These are phyloP conservation scores for Cirrhinus molitorella DNA, from an alignment of 2,797 vertebrate species.

Conservation along the genomic window DNA sequence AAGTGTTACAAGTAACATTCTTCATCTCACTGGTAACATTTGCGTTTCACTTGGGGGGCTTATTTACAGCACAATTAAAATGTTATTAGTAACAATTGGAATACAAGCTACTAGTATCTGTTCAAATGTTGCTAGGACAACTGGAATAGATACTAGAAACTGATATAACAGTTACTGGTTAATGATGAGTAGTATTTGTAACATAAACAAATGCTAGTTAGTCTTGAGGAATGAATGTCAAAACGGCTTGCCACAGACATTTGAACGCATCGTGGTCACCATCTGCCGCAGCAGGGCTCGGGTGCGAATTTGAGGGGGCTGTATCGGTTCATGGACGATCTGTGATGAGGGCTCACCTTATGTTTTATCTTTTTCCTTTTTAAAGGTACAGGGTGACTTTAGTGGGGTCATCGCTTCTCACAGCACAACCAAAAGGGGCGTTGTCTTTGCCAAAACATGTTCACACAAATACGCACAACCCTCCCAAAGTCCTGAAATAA, in stretches of 20 bases:
- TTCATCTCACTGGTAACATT: not conserved
- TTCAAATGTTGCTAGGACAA: not conserved
- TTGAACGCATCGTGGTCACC: conserved; percentile 26
- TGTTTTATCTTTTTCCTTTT: conserved; percentile 39
- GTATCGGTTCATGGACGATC: conserved; percentile 4
- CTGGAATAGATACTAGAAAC: not conserved
- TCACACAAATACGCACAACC: conserved; percentile 49
- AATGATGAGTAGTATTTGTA: not conserved
- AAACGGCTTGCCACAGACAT: conserved; percentile 23
- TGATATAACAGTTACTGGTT: not conserved
- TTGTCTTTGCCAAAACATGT: conserved; percentile 56
- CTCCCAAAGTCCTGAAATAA: conserved; percentile 49
- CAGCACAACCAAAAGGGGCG: conserved; percentile 55
- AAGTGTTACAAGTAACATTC: not conserved
- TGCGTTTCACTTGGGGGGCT: not conserved
- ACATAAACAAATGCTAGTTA: not conserved
- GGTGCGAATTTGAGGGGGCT: conserved; percentile 42
- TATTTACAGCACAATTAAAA: not conserved
- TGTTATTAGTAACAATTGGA: not conserved
- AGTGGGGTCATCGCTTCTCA: conserved; percentile 33
- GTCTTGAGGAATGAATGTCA: conserved; percentile 11
- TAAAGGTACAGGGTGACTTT: conserved; percentile 60
- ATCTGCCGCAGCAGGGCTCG: conserved; percentile 51
- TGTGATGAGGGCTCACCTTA: conserved; percentile 44
- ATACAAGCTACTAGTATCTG: not conserved